phyloP scores from a whole-genome alignment of 2,113 vertebrate species.

The Puntigrus tetrazona region DNA sequence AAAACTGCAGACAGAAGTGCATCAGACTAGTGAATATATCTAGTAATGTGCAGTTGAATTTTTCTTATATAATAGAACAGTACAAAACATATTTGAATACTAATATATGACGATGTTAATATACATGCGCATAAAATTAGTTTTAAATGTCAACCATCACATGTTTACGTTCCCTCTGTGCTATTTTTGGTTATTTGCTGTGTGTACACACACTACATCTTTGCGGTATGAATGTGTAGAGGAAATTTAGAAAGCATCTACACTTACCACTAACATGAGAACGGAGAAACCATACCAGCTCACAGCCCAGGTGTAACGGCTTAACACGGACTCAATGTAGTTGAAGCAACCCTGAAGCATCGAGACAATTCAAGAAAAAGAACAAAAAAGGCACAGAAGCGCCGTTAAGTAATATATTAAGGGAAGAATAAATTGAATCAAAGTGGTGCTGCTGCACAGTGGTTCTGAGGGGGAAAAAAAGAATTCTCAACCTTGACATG shows the following conservation, averaged over 20 bases:
- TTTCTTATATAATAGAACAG: background rate
- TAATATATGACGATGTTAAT: too few relatives aligned
- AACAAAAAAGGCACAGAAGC: background rate
- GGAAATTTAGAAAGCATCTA: background rate
- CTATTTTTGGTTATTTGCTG: too few relatives aligned
- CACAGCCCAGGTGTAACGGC: slow-evolving; percentile 78
- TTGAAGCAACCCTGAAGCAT: slow-evolving; percentile 74
- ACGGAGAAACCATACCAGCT: slow-evolving; percentile 82
- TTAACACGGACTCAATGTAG: slow-evolving; percentile 72
- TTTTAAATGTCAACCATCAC: background rate
- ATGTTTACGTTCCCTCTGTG: too few relatives aligned
- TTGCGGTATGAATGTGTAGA: background rate
- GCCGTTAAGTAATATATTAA: too few relatives aligned
- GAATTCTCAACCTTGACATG: too few relatives aligned
- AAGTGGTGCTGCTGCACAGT: too few relatives aligned
- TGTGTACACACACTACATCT: too few relatives aligned
- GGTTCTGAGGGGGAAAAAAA: too few relatives aligned
- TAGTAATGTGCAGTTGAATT: background rate
- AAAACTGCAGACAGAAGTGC: slow-evolving; percentile 64
- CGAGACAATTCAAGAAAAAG: too few relatives aligned
- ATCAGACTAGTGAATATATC: background rate
- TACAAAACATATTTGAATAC: too few relatives aligned
- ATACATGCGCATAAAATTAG: background rate
- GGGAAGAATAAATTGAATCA: too few relatives aligned
- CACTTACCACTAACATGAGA: slow-evolving; percentile 79